These are phyloP conservation scores for Calliphora vicina DNA, from an alignment of 1,140 invertebrate genomes.

Conservation along the genomic window DNA sequence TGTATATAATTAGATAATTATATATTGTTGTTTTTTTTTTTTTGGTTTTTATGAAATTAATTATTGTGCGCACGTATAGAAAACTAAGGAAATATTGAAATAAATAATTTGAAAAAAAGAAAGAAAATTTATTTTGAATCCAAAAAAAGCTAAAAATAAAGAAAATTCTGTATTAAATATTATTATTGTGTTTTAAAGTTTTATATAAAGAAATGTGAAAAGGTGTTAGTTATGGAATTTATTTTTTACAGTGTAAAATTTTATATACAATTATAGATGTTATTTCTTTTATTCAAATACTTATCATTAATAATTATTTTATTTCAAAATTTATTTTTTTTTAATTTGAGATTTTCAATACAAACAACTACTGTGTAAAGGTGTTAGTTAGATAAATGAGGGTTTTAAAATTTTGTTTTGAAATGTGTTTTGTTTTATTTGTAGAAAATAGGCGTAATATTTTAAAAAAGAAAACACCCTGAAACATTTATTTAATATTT, in stretches of 20 bases:
- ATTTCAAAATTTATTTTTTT: neutral
- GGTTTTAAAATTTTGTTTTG: too few relatives aligned
- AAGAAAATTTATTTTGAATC: neutral
- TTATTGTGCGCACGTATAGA: constrained; percentile 10
- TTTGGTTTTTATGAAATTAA: neutral
- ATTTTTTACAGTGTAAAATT: constrained; percentile 17
- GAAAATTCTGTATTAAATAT: neutral
- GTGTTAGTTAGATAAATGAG: too few relatives aligned
- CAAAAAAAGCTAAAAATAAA: neutral
- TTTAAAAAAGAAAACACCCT: neutral
- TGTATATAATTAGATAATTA: neutral
- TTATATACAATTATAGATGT: neutral
- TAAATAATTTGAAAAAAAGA: neutral
- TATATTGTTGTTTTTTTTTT: neutral
- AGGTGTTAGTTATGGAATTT: neutral
- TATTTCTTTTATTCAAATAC: neutral
- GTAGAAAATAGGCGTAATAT: too few relatives aligned
- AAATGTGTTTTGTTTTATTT: too few relatives aligned
- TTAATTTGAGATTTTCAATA: neutral
- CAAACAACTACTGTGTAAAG: neutral
- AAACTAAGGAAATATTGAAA: neutral
- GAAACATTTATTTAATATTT: neutral
- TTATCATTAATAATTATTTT: neutral
- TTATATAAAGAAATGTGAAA: too few relatives aligned
- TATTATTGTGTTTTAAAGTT: too few relatives aligned